Conservation (phyloP, 92 coral and sea anemone species). For the Epizoanthus fatuus region DNA sequence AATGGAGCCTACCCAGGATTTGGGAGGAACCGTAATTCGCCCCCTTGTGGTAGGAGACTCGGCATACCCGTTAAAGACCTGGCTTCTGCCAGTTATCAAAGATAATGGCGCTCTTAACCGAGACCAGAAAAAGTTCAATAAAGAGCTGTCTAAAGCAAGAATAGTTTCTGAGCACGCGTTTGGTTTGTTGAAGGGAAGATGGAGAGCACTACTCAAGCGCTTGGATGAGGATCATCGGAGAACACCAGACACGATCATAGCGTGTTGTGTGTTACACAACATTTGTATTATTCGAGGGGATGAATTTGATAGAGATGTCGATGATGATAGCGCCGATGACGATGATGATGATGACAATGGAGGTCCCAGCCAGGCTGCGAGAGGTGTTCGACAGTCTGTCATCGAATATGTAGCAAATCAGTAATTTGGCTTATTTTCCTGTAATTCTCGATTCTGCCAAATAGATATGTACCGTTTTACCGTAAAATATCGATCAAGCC, state of each 20-base stretch:
- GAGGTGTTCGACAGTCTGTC: slow-evolving; percentile 49
- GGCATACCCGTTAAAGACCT: slow-evolving; percentile 66
- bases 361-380: slow-evolving; percentile 60
- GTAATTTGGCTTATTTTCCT: slow-evolving; percentile 28
- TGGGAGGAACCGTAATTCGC: slow-evolving; percentile 47
- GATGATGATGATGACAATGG: slow-evolving; percentile 50
- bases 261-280: slow-evolving; percentile 76
- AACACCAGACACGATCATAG: slow-evolving; percentile 72
- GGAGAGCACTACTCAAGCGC: slow-evolving; percentile 58
- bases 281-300: slow-evolving; percentile 65
- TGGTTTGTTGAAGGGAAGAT: slow-evolving; percentile 68
- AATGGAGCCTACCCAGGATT: slow-evolving; percentile 55
- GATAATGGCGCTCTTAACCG: slow-evolving; percentile 68
- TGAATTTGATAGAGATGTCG: slow-evolving; percentile 47
- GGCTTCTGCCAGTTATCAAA: slow-evolving; percentile 61
- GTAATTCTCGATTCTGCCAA: neutral
- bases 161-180: slow-evolving; percentile 55
- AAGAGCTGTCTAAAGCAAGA: slow-evolving; percentile 63
- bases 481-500: no score
- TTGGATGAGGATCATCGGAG: slow-evolving; percentile 56
- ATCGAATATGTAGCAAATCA: slow-evolving; percentile 46
- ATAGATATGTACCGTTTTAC: no score
- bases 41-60: slow-evolving; percentile 59
- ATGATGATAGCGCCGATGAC: slow-evolving; percentile 12
- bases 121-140: slow-evolving; percentile 65